A percentile compares a stretch with the other conserved stretches of the same genome.
Conservation (phyloP, 2,113 vertebrate species). For the Petrocephalus zakoni region DNA sequence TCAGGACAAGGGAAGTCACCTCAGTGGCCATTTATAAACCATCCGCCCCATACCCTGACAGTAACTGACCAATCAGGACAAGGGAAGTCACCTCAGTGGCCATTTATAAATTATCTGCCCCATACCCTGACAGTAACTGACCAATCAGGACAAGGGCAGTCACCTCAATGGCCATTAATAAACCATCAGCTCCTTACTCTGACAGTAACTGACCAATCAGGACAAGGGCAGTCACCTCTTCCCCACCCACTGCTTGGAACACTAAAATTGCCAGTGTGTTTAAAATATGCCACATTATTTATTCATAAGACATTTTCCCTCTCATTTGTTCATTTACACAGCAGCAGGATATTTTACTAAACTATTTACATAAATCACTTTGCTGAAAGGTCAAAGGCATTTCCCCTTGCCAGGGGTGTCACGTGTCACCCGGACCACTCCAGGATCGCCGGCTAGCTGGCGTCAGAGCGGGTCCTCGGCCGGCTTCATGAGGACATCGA, state of each 20-base stretch:
- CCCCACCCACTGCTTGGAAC: not conserved
- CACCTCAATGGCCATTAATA: not conserved
- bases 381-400: not conserved
- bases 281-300: not conserved
- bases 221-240: not conserved
- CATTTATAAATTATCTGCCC: not conserved
- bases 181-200: not conserved
- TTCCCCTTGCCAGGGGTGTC: not conserved
- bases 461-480: not conserved
- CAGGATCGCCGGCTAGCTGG: not conserved
- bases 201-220: not conserved
- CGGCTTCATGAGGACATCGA: not conserved
- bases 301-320: not conserved
- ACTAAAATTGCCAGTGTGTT: not conserved
- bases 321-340: conserved; percentile 5
- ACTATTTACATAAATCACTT: not conserved
- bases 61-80: not conserved
- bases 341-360: not conserved
- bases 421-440: not conserved
- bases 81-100: not conserved
- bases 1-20: not conserved
- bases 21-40: not conserved
- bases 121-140: not conserved
- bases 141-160: not conserved
- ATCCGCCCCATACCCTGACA: not conserved